Percentiles rank a stretch among this genome's conserved stretches.
Conservation (phyloP, 1,140 invertebrate genomes). For the Brachionus sp. region DNA sequence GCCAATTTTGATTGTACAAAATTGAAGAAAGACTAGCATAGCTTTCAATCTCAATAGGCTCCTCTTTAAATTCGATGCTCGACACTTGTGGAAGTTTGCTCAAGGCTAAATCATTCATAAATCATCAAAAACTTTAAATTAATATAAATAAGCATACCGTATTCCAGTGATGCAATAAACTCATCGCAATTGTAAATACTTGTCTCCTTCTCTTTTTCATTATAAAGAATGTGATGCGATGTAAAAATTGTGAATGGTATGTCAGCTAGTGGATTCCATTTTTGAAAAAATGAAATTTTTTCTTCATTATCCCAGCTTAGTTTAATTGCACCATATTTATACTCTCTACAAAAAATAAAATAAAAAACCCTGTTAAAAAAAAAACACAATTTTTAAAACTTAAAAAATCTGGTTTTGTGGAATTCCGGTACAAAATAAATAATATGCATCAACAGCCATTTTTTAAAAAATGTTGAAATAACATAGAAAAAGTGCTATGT, state of each 20-base stretch:
- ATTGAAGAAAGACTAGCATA: constrained; percentile 73
- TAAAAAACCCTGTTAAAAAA: too few relatives aligned
- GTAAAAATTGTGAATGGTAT: constrained; percentile 74
- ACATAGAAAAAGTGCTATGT: too few relatives aligned
- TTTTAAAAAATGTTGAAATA: too few relatives aligned
- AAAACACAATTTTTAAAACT: too few relatives aligned
- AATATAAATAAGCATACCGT: constrained; percentile 60
- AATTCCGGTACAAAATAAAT: too few relatives aligned
- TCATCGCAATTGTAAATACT: constrained; percentile 57
- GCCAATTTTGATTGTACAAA: constrained; percentile 74
- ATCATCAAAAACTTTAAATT: not conserved
- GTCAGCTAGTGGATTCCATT: constrained; percentile 79
- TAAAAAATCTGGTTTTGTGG: too few relatives aligned
- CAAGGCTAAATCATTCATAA: constrained; percentile 47
- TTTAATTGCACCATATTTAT: constrained; percentile 70
- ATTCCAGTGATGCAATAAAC: constrained; percentile 54
- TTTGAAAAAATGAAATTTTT: constrained; percentile 67
- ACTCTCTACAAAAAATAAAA: too few relatives aligned
- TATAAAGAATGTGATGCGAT: constrained; percentile 75
- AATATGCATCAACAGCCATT: too few relatives aligned
- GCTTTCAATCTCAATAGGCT: constrained; percentile 72
- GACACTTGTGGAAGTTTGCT: constrained; percentile 47
- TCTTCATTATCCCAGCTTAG: constrained; percentile 70
- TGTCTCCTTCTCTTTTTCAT: constrained; percentile 62
- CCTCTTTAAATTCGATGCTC: constrained; percentile 64